Evolutionary conservation across 2,113 vertebrate species (phyloP), one percentile per base, ranked within the genome.

Genomic region (Sturnus vulgaris): DNA sequence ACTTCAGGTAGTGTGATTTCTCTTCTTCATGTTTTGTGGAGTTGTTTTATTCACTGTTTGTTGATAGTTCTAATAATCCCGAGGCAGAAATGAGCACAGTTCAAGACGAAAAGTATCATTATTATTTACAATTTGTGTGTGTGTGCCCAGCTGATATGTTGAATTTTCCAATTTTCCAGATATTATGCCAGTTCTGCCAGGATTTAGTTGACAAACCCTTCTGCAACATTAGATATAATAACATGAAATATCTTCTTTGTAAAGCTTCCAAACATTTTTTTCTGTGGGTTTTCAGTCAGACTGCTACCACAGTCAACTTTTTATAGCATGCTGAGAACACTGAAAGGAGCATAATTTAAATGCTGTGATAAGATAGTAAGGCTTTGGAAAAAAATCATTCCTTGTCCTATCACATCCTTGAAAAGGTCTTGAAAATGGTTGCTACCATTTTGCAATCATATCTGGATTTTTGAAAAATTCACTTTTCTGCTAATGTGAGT

Each of bases 261-360:
- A 73, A n/a, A 66, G 5, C 3, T 73, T 31, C 73, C 50, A 61
- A 84, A n/a, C 3, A 33, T 11, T 22, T 64, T 93, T 66, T 81
- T 6, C 11, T 23, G 16, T 35, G 9, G 6, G 2, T 60, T 93
- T 90, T 53, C 55, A 52, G 5, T 66, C 55, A 47, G 50, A 59
- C 7, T 0, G 0, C 10, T 80, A 25, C 6, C 2, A 3, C 5
- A 63, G 5, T 5, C 2, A 5, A 2, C 12, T 37, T 82, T 73
- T n/a, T 14, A 84, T 23, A 72, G 4, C 11, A 52, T 9, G 2
- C 21, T 69, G 55, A 92, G 23, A 31, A 35, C 14, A 39, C 3
- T 28, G 30, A 80, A 86, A 77, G 10, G 24, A 78, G 4, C 5
- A 7, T 52, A 69, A 64, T 20, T 80, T 72, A 30, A 77, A 77